A percentile compares a stretch with the other conserved stretches of the same genome.
Evolutionary conservation across 2,113 vertebrate genomes (phyloP).

Genomic region (Puma concolor): DNA sequence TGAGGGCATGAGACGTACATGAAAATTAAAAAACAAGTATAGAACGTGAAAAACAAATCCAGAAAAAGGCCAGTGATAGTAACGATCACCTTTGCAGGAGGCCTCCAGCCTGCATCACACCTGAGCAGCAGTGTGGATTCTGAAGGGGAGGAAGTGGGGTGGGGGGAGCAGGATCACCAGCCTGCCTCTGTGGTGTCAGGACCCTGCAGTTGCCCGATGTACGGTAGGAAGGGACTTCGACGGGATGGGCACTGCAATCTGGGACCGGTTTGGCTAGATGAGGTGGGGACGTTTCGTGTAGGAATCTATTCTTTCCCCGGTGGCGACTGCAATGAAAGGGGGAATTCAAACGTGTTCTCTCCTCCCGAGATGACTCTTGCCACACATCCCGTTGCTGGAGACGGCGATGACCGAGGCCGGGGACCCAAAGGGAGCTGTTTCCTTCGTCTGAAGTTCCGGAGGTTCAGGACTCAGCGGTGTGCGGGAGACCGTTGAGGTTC

Average conservation of each 20-base stretch:
- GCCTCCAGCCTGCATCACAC: too few relatives aligned
- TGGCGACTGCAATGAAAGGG: not conserved
- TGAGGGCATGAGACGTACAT: not conserved
- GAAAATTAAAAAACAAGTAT: not conserved
- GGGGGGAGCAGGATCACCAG: too few relatives aligned
- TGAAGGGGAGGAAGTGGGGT: too few relatives aligned
- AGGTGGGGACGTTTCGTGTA: not conserved
- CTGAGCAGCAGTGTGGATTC: not conserved
- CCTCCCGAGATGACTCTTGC: not conserved
- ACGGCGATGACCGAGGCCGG: fast-evolving
- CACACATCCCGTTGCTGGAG: not conserved
- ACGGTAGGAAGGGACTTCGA: not conserved
- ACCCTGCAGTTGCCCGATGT: not conserved
- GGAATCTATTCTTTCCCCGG: not conserved
- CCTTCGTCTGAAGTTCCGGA: not conserved
- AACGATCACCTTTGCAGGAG: not conserved
- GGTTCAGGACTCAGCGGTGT: not conserved
- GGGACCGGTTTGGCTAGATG: too few relatives aligned
- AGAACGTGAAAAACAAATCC: not conserved
- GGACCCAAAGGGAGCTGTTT: not conserved
- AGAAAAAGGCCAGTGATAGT: not conserved
- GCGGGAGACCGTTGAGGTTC: not conserved
- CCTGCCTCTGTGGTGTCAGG: fast-evolving
- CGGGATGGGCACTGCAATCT: not conserved
- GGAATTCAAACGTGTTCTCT: not conserved